Percentiles rank a stretch among this genome's conserved stretches.
These are phyloP conservation scores for Phataginus tetradactyla DNA, from an alignment of 2,797 vertebrate genomes.

Conservation along the genomic window DNA sequence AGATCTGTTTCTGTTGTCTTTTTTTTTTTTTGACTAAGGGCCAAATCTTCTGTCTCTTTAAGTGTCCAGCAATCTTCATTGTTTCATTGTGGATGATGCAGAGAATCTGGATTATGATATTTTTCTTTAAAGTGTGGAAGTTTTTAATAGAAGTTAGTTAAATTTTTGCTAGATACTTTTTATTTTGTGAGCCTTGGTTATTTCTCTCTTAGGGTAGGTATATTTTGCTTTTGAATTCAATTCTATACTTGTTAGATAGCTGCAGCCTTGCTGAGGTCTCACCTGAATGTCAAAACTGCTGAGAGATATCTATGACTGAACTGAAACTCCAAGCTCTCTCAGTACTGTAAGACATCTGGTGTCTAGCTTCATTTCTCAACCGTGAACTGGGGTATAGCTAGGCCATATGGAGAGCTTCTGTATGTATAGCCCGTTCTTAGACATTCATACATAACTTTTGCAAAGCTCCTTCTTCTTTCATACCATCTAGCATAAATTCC, in stretches of 20 bases:
- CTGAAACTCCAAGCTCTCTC: neutral
- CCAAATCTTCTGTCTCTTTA: neutral
- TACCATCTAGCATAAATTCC: neutral
- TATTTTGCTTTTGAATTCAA: slow-evolving; percentile 6
- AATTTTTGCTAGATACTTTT: neutral
- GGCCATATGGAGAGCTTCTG: neutral
- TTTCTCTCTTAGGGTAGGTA: neutral
- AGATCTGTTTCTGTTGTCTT: neutral
- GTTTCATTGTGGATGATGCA: neutral
- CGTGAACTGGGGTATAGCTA: neutral
- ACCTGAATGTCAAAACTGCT: neutral
- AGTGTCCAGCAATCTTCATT: neutral
- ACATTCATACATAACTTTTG: neutral
- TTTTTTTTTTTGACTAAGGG: neutral
- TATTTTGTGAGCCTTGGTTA: neutral
- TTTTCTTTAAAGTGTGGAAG: neutral
- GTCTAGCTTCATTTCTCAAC: neutral
- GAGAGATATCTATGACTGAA: neutral
- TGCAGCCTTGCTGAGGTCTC: neutral
- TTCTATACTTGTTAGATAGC: neutral
- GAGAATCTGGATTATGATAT: neutral
- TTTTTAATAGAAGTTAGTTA: neutral
- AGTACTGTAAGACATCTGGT: neutral
- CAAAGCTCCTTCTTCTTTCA: neutral
- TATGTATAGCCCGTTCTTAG: neutral